Conservation (phyloP, 2,888 invertebrate species). For the Boloria selene region DNA sequence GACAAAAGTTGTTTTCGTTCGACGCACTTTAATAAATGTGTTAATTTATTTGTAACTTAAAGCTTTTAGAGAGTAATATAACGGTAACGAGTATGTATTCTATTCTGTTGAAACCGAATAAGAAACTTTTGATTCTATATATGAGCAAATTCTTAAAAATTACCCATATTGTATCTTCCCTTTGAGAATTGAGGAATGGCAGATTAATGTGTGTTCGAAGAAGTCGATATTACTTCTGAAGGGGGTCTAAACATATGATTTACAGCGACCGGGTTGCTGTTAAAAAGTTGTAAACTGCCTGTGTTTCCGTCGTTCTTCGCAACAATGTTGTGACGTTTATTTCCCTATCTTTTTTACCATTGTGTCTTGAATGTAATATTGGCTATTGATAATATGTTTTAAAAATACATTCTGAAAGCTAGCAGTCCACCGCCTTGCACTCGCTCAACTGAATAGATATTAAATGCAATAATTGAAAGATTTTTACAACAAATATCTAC, state of each 20-base stretch:
- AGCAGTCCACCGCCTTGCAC: background rate
- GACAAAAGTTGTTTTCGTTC: background rate
- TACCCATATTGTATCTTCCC: constrained; percentile 68
- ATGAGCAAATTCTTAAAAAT: constrained; percentile 54
- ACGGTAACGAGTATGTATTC: background rate
- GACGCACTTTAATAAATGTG: background rate
- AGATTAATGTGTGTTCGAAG: constrained; percentile 80
- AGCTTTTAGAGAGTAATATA: background rate
- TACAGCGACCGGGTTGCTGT: constrained; percentile 73
- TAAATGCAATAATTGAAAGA: too few relatives aligned
- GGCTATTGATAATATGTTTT: constrained; percentile 28
- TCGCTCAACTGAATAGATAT: background rate
- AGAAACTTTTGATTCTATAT: constrained; percentile 26
- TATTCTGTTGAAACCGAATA: background rate
- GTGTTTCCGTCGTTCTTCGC: constrained; percentile 74
- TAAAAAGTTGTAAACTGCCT: constrained; percentile 81
- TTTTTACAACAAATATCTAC: too few relatives aligned
- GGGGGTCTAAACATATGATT: constrained; percentile 76
- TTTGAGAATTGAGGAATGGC: constrained; percentile 76
- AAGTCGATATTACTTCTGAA: constrained; percentile 80
- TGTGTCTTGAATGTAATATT: constrained; percentile 28
- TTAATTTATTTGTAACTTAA: background rate
- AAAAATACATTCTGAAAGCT: background rate
- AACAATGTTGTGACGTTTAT: constrained; percentile 62
- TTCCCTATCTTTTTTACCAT: constrained; percentile 34